Base-by-base conservation (phyloP, 2,888 invertebrate species). In the Coleophora flavipennella region DNA sequence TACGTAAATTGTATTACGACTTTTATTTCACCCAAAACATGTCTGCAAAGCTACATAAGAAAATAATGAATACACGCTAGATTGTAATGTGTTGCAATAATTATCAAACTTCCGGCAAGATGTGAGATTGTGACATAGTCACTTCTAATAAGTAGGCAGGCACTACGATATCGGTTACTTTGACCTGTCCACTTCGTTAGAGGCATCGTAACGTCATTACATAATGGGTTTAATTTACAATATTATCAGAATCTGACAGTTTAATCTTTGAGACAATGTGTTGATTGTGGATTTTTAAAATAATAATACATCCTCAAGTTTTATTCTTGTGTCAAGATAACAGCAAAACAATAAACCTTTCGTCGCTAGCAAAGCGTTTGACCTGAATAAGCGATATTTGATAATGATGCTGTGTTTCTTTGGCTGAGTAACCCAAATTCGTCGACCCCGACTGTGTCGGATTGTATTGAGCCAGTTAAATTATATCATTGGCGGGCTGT, bases 401-500 rank as follows among this genome's bases (percentile, higher is more conserved):
- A 60, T 48, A 59, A 51, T 59, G 55, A 59, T 52, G 54, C 57
- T 55, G 50, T 55, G 55, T 61, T 59, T 61, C 55, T 63, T 51
- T 50, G 59, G 56, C 61, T 57, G 62, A 64, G 63, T 70, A 75
- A 78, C 76, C 79, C 62, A 62, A 73, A 75, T 80, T 74, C 67
- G 53, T 62, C 64, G 77, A 72, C 72, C 75, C 66, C 73, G 48
- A 66, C 74, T 70, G 73, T 68, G 72, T 68, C 77, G 54, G 67
- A 77, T 79, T 72, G 64, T 73, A 79, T 80, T 80, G 72, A 76
- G 73, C 68, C 70, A 78, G 76, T 73, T 77, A 73, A 81, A 79
- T 81, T 78, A 79, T 80, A 78, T 79, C 76, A 81, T 73, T 79
- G 76, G 56, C 59, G 57, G 68, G 64, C 67, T 62, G 66, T 67